These are phyloP conservation scores for Anastrepha ludens DNA, from an alignment of 1,140 invertebrate species.

Conservation along the genomic window DNA sequence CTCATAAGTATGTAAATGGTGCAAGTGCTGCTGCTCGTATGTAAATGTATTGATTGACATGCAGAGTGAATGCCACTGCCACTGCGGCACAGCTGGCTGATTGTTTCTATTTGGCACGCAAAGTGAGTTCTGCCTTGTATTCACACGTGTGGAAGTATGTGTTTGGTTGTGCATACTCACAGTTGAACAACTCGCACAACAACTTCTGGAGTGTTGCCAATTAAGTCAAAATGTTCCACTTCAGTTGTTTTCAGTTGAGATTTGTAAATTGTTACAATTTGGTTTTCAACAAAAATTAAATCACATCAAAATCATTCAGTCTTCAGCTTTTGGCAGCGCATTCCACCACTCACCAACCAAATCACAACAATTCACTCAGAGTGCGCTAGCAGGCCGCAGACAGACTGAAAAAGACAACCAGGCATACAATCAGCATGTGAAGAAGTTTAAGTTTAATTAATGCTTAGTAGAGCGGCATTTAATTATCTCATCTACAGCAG, in stretches of 20 bases:
- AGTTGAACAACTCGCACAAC: too few relatives aligned
- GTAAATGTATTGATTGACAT: slow-evolving; percentile 4
- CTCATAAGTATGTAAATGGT: neutral
- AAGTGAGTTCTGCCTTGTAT: neutral
- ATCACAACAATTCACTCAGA: neutral
- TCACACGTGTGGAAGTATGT: neutral
- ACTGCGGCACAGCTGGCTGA: neutral
- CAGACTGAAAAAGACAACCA: neutral
- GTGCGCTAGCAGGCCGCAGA: neutral
- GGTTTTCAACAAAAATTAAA: neutral
- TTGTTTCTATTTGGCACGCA: neutral
- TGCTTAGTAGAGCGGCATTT: neutral
- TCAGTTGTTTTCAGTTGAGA: neutral
- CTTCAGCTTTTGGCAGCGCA: neutral
- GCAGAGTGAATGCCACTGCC: slow-evolving; percentile 28
- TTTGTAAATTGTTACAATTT: neutral
- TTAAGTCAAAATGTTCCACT: slow-evolving; percentile 3
- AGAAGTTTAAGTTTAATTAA: slow-evolving; percentile 41
- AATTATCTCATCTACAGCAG: neutral
- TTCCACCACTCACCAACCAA: neutral
- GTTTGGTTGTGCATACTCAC: too few relatives aligned
- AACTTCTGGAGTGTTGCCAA: neutral
- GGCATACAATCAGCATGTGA: neutral
- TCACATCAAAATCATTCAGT: neutral
- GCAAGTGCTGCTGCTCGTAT: neutral